phyloP scores from a whole-genome alignment of 2,888 invertebrate genomes.

The Augiades crinisus region DNA sequence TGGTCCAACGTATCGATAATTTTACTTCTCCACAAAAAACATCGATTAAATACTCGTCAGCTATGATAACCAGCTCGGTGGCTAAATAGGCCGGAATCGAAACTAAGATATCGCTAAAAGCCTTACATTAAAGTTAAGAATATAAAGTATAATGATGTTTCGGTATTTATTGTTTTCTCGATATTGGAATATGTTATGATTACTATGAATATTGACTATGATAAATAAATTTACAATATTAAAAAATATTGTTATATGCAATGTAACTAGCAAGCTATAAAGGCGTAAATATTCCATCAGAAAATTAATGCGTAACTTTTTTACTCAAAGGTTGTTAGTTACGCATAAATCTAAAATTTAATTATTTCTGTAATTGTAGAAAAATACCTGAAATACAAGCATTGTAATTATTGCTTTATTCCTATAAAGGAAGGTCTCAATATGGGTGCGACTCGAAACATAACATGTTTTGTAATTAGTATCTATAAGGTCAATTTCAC shows the following conservation, averaged over 20 bases:
- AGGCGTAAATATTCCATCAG: too few relatives aligned
- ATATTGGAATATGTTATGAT: too few relatives aligned
- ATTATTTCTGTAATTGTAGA: too few relatives aligned
- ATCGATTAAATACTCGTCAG: conserved; percentile 17
- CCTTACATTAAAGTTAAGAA: neutral
- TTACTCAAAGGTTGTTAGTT: too few relatives aligned
- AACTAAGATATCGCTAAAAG: conserved; percentile 3
- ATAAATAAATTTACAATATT: too few relatives aligned
- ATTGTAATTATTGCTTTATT: neutral
- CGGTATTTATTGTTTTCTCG: too few relatives aligned
- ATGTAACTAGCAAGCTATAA: too few relatives aligned
- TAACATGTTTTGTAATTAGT: neutral
- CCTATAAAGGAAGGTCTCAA: neutral
- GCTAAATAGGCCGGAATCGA: conserved; percentile 12
- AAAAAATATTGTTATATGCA: too few relatives aligned
- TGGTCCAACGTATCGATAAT: conserved; percentile 58
- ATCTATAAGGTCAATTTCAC: conserved; percentile 17
- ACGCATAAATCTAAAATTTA: too few relatives aligned
- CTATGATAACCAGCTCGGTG: conserved; percentile 6
- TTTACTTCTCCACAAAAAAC: conserved; percentile 41
- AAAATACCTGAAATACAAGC: too few relatives aligned
- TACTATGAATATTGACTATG: too few relatives aligned
- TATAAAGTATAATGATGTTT: neutral
- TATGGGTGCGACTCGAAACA: conserved; percentile 8
- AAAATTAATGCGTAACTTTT: too few relatives aligned